Evolutionary conservation across 1,140 invertebrate genomes (phyloP), one percentile per base, ranked within the genome.

Genomic region (Drosophila nigrodunni): DNA sequence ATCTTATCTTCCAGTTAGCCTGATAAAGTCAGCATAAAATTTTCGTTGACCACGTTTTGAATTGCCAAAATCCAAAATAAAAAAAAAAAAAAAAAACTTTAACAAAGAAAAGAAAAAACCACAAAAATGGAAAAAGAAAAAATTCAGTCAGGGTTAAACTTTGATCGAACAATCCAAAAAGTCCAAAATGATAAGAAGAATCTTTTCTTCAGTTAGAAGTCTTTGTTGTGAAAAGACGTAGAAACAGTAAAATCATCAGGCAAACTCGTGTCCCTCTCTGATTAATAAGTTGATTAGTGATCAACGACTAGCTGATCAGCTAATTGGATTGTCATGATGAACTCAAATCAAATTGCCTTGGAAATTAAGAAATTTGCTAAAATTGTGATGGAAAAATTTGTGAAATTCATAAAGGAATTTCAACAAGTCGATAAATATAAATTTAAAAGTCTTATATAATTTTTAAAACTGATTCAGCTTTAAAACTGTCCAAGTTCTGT

Each of bases 311-410:
- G 60, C 68, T 52, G 34, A 37, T 65, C 44, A 55, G 71, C 76
- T 82, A 82, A 82, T 85, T 80, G 46, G 65, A 64, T 54, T 76
- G 74, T 82, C 72, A 65, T 80, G 60, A 43, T 35, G 43, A 67
- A 73, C 18, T 57, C 41, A 46, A 15, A 44, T 55, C 13, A 44
- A 58, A 60, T 68, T 44, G 58, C 11, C 41, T 74, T 68, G 57
- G 58, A 74, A 37, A 41, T 54, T 37, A 9, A 43, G 25, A 68
- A 47, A 43, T 43, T 13, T 44, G 39, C n/a, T 6, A 9, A 44
- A 15, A 4, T 11, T 37, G 18, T 5, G 10, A 43, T 66, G 25
- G 43, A 52, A 50, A 18, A 8, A 18, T 65, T 65, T 52, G 18
- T 35, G 39, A 66, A 67, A 58, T 7, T 58, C 3, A 13, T 15